phyloP scores from a whole-genome alignment of 2,797 vertebrate genomes.

The Gymnothorax javanicus region DNA sequence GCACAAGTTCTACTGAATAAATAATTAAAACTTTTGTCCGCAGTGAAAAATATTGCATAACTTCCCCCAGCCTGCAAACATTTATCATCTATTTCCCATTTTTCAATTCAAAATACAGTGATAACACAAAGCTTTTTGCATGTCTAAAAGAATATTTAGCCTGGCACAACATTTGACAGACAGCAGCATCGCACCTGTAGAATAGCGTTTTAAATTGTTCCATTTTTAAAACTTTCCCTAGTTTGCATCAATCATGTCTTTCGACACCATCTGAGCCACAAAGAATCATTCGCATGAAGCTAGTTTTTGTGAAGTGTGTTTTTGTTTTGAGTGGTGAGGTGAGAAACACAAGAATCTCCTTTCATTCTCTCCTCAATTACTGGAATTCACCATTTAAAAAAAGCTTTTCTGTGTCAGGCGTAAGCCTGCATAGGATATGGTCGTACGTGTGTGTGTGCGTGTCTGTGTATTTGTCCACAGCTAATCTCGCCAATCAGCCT shows the following conservation, averaged over 20 bases:
- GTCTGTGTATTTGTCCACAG: too few relatives aligned
- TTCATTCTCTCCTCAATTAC: too few relatives aligned
- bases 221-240: background rate
- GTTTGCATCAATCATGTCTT: background rate
- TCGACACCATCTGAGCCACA: background rate
- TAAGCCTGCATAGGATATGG: too few relatives aligned
- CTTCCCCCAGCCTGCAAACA: background rate
- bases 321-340: background rate
- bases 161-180: background rate
- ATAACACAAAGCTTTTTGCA: background rate
- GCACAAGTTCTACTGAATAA: too few relatives aligned
- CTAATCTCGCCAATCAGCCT: too few relatives aligned
- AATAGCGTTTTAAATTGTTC: background rate
- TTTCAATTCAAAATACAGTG: background rate
- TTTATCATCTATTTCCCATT: background rate
- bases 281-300: background rate
- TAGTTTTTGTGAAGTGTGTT: background rate
- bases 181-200: background rate
- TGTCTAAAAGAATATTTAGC: background rate
- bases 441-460: too few relatives aligned
- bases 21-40: too few relatives aligned
- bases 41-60: background rate
- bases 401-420: too few relatives aligned
- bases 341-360: too few relatives aligned
- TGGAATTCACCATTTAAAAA: too few relatives aligned